These are phyloP conservation scores for Alcis repandata DNA, from an alignment of 2,888 invertebrate species.

Conservation along the genomic window DNA sequence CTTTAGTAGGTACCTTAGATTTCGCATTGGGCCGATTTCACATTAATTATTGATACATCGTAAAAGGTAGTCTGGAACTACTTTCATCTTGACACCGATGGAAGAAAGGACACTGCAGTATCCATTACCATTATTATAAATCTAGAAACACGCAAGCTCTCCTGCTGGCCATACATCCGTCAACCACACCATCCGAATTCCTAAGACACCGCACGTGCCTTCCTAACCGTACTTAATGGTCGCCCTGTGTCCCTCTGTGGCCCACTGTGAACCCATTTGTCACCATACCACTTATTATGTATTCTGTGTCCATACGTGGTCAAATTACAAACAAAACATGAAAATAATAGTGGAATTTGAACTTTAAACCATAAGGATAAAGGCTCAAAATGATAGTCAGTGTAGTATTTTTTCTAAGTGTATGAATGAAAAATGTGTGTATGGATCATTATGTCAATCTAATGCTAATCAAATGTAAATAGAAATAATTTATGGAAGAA, in stretches of 20 bases:
- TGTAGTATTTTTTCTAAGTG: slow-evolving; percentile 2
- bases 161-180: slow-evolving; percentile 68
- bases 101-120: too few species aligned
- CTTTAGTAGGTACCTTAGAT: too few species aligned
- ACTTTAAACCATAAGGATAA: neutral
- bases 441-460: slow-evolving; percentile 35
- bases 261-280: slow-evolving; percentile 75
- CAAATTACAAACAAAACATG: slow-evolving; percentile 33
- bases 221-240: slow-evolving; percentile 68
- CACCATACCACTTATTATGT: too few species aligned
- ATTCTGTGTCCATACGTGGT: slow-evolving; percentile 72
- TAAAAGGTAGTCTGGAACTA: too few species aligned
- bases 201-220: slow-evolving; percentile 63
- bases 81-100: too few species aligned
- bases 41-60: too few species aligned
- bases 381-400: neutral
- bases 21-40: too few species aligned
- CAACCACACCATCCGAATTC: slow-evolving; percentile 75
- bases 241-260: slow-evolving; percentile 54
- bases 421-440: slow-evolving; percentile 35
- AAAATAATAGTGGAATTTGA: neutral
- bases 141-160: neutral
- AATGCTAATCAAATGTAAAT: slow-evolving; percentile 31
- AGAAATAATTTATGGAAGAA: slow-evolving; percentile 12
- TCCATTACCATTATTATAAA: neutral